Evolutionary conservation across 2,113 vertebrate genomes (phyloP), one percentile per base, ranked within the genome.

Genomic region (Rhipidura dahli): DNA sequence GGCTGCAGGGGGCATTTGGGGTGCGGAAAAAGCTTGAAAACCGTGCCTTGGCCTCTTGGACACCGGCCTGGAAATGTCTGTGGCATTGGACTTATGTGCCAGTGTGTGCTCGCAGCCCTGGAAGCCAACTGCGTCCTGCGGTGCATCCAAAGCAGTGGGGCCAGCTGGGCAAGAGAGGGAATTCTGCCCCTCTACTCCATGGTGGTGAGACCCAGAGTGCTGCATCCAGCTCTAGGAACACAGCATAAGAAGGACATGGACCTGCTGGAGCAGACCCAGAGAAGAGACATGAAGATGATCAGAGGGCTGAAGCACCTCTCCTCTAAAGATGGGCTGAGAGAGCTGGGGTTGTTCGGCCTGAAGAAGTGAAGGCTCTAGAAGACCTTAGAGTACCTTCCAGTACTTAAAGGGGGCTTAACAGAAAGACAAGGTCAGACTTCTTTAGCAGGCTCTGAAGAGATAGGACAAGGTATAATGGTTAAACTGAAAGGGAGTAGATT

Each of bases 1-100:
- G 63, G 4, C 57, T 6, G 5, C 8, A 2, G 30, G 2, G 9
- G 35, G 20, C 40, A 0, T 3, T 1, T 0, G n/a, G 0, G 7
- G 5, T 0, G 85, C 19, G n/a, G 49, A 5, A 30, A 68, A 54
- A 33, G 5, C 26, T n/a, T 3, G 7, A 35, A 60, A 68, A 3
- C 2, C 28, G 15, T 4, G 40, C 28, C 71, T 54, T 5, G 65
- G 14, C 15, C 18, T 22, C 66, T 40, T 10, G 20, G 16, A 2
- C 23, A 3, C 50, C 2, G 54, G 31, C 60, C 45, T 30, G 69
- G 7, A 57, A 37, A 9, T 13, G 31, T 1, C 35, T 2, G 37
- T 2, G 70, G 8, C 15, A 0, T 2, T 15, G 37, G 31, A 0
- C 3, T 56, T 2, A 1, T 1, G 4, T 13, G 50, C 16, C 61